Base-by-base conservation (phyloP, 2,797 vertebrate genomes). In the Oryzias dopingdopingensis region DNA sequence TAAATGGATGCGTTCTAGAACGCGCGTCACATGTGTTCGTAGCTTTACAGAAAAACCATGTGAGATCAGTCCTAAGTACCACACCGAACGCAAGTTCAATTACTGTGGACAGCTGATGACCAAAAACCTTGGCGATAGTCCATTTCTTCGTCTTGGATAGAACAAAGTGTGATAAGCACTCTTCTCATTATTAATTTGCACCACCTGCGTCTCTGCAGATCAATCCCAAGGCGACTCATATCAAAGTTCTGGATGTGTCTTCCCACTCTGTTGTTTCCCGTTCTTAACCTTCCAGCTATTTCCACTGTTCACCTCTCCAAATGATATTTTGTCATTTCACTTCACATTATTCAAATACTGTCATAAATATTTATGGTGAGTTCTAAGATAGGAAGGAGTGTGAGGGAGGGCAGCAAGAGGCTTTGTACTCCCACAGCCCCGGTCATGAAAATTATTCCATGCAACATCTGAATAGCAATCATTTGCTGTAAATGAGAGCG, bases 301-400 rank as follows among this genome's bases (percentile, higher is more conserved):
- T 72, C 72, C 26, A 42, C 70, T 69, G 45, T 50, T 70, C 64
- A 61, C 70, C 63, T 80, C 64, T 77, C 66, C 67, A 82, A 84
- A 80, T 71, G 48, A 84, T 80, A 81, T 78, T 85, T 82, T 86
- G 72, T 84, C 82, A 84, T 82, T 87, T 77, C 62, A 72, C 75
- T 83, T 82, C 81, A 65, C 72, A 87, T 87, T 86, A 88, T 89
- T 87, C 82, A 89, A 87, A 89, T 81, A 18, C 37, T 16, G 32
- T 80, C 75, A 89, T 88, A 86, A 77, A 89, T 89, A 89, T 89
- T 72, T 72, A 89, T 88, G 69, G 24, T 0, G 14, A 59, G 67
- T 61, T 76, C 61, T 56, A 62, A 70, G 65, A 83, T 69, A 58
- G 74, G 62, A 58, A 68, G 64, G 48, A 66, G 59, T 62, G 67